Percentiles rank a stretch among this genome's conserved stretches.
Evolutionary conservation across 2,797 vertebrate species (phyloP).

Genomic region (Gouania willdenowi): DNA sequence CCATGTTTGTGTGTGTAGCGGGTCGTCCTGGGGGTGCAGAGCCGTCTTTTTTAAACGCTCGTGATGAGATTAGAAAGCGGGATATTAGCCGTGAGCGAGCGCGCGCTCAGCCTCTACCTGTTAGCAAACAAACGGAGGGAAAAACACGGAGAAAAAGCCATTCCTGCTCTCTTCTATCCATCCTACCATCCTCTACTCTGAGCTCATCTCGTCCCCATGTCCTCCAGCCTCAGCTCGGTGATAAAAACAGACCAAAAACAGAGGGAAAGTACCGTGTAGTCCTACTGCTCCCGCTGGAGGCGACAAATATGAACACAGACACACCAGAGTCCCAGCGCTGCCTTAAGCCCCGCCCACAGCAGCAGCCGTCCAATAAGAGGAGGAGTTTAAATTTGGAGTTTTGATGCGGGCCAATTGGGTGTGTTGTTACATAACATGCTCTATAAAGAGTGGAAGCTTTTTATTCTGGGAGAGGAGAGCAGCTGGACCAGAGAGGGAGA

Average conservation of each 20-base stretch:
- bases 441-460: conserved; percentile 36
- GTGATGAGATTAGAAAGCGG: conserved; percentile 51
- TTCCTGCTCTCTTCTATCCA: too few species aligned
- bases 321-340: conserved; percentile 33
- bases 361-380: conserved; percentile 56
- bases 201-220: conserved; percentile 43
- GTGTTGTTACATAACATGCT: conserved; percentile 58
- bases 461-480: too few species aligned
- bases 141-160: conserved; percentile 47
- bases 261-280: conserved; percentile 41
- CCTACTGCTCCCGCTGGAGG: conserved; percentile 58
- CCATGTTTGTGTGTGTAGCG: conserved; percentile 27
- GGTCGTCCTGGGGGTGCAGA: conserved; percentile 5
- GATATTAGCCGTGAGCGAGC: conserved; percentile 32
- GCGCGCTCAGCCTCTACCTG: conserved; percentile 58
- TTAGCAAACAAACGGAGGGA: conserved; percentile 49
- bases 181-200: too few species aligned
- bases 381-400: conserved; percentile 59
- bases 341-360: conserved; percentile 40
- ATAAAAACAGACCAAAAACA: conserved; percentile 15
- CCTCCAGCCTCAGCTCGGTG: neutral
- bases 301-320: conserved; percentile 55
- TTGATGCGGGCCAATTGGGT: conserved; percentile 63
- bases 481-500: too few species aligned
- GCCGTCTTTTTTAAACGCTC: conserved; percentile 23